Evolutionary conservation across 2,113 vertebrate species (phyloP).

Genomic region (Psammodynastes pulverulentus): DNA sequence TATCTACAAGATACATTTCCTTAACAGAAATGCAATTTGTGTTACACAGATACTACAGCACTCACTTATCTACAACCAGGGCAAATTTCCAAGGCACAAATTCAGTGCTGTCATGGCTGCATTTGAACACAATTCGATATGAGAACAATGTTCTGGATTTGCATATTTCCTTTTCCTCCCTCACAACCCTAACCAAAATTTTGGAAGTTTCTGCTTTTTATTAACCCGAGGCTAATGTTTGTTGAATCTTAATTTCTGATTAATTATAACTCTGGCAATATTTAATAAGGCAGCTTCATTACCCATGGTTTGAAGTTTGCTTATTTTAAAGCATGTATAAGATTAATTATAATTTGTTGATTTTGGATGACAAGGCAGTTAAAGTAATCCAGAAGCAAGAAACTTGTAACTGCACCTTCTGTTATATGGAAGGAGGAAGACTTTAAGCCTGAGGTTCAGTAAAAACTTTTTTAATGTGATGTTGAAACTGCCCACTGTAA

Average conservation of each 20-base stretch:
- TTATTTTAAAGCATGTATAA: background rate
- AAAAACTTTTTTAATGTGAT: background rate
- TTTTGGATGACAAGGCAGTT: background rate
- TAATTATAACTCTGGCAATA: background rate
- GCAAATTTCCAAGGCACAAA: slow-evolving; percentile 76
- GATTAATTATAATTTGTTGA: background rate
- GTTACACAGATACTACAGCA: slow-evolving; percentile 34
- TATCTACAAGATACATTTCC: slow-evolving; percentile 44
- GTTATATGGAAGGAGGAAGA: background rate
- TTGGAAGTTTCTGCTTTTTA: background rate
- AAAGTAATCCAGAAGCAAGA: background rate
- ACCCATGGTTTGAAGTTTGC: background rate
- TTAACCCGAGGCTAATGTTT: background rate
- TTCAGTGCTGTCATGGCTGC: slow-evolving; percentile 51
- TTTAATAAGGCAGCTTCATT: background rate
- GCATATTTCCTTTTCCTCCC: background rate
- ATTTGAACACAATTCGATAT: background rate
- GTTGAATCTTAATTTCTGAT: background rate
- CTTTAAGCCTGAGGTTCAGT: background rate
- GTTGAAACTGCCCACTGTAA: background rate
- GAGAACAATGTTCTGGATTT: background rate
- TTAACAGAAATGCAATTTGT: slow-evolving; percentile 32
- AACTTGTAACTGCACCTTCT: background rate
- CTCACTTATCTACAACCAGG: slow-evolving; percentile 55
- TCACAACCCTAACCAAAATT: background rate